Percentiles rank a stretch among this genome's conserved stretches.
These are phyloP conservation scores for Sarcoramphus papa DNA, from an alignment of 2,797 vertebrate genomes.

Conservation along the genomic window DNA sequence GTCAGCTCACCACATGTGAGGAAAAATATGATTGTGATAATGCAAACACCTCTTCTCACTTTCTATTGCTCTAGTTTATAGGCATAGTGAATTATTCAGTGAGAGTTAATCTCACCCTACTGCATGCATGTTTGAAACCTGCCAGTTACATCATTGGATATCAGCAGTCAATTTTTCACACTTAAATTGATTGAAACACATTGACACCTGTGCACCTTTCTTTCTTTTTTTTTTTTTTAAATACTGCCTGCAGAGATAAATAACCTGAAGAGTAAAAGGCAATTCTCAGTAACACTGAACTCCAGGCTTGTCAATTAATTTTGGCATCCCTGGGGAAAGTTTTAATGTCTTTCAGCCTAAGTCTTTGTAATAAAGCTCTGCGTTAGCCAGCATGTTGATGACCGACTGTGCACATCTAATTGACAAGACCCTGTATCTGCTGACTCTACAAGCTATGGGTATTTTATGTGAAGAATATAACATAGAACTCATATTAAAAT, in stretches of 20 bases:
- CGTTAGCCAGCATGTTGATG: not conserved
- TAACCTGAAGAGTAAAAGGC: not conserved
- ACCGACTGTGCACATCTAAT: not conserved
- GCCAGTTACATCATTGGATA: not conserved
- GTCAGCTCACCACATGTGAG: not conserved
- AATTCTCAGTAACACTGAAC: not conserved
- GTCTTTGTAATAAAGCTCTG: not conserved
- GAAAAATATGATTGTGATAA: not conserved
- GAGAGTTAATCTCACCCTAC: not conserved
- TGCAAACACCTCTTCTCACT: not conserved
- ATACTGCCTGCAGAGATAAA: not conserved
- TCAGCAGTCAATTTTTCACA: not conserved
- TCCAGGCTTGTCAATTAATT: not conserved
- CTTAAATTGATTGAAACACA: not conserved
- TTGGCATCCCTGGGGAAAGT: not conserved
- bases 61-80: not conserved
- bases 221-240: not conserved
- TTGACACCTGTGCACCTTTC: not conserved
- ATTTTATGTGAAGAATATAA: not conserved
- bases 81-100: not conserved
- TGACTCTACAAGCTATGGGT: not conserved
- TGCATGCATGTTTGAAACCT: not conserved
- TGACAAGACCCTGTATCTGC: not conserved
- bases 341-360: not conserved
- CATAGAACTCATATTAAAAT: not conserved